phyloP scores from a whole-genome alignment of 1,140 invertebrate species.

The Oscheius sp. region DNA sequence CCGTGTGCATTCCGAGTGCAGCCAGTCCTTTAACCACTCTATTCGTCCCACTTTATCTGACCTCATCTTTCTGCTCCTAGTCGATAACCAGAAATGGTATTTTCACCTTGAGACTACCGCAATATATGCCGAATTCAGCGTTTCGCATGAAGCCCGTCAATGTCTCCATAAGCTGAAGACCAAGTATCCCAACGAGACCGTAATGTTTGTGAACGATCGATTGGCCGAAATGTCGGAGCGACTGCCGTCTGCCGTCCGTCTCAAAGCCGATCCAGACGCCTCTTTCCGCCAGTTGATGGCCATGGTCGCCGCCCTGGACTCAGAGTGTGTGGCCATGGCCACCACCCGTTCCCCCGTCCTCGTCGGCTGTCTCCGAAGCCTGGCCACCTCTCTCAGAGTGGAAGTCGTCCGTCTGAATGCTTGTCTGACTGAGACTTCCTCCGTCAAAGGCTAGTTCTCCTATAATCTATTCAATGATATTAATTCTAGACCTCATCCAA shows the following conservation, averaged over 20 bases:
- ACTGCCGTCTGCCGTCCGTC: not conserved
- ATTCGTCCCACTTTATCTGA: not conserved
- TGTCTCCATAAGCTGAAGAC: not conserved
- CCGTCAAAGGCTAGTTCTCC: not conserved
- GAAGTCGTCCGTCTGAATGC: not conserved
- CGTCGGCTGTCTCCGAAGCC: not conserved
- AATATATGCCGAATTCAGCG: no score
- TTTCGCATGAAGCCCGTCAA: not conserved
- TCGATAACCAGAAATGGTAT: not conserved
- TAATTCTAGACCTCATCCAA: not conserved
- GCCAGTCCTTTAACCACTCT: not conserved
- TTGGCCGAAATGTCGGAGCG: not conserved
- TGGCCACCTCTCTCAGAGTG: not conserved
- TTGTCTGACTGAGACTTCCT: not conserved
- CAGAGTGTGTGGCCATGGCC: not conserved
- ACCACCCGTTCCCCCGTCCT: not conserved
- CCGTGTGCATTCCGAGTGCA: not conserved
- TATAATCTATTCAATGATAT: not conserved
- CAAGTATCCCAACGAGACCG: not conserved
- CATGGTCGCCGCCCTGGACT: not conserved
- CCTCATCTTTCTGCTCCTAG: not conserved
- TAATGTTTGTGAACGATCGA: not conserved
- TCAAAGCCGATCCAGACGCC: not conserved
- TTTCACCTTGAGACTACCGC: no score
- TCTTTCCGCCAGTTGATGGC: not conserved